Base-by-base conservation (phyloP, 2,888 invertebrate genomes). In the Philereme transversata region DNA sequence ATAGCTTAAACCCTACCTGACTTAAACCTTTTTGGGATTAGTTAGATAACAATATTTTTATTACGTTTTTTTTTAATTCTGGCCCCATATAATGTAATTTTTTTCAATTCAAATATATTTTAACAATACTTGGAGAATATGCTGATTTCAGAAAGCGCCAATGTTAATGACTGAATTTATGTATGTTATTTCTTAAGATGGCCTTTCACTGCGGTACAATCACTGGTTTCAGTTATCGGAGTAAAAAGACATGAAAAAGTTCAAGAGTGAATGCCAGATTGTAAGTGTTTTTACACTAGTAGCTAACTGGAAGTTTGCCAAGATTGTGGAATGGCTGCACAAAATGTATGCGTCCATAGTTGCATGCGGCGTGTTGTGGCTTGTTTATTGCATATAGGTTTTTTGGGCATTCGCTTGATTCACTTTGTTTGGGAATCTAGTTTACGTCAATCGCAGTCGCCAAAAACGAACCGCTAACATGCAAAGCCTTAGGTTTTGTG, bases 211-310 rank as follows among this genome's bases (percentile, higher is more conserved):
- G 22, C 22, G 22, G 22, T 22, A 22, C 22, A 22, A 22, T 22
- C 3, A 22, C 22, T 22, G 22, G 22, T 22, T 22, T 22, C 22
- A 22, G 22, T 22, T 22, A 22, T 22, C 22, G 22, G 22, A 22
- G 33, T 1, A 5, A 40, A 44, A 40, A 33, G 22, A 43, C 22
- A 33, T 49, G 38, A 22, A 56, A 51, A 51, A 76, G 68, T 76
- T 71, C 68, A 68, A 74, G 74, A 78, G 74, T 75, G 71, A 77
- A 69, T 76, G 68, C 74, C 79, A 75, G 77, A 77, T 69, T 74
- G 68, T 81, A 80, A 85, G 83, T 81, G 81, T 80, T 82, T 81
- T 75, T 72, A 77, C 79, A 73, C 75, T 69, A 73, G 72, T 76
- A 78, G 77, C 72, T 36, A 64, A 59, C 68, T 83, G 86, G 85